These are phyloP conservation scores for Etheostoma spectabile DNA, from an alignment of 2,113 vertebrate genomes.

Conservation along the genomic window DNA sequence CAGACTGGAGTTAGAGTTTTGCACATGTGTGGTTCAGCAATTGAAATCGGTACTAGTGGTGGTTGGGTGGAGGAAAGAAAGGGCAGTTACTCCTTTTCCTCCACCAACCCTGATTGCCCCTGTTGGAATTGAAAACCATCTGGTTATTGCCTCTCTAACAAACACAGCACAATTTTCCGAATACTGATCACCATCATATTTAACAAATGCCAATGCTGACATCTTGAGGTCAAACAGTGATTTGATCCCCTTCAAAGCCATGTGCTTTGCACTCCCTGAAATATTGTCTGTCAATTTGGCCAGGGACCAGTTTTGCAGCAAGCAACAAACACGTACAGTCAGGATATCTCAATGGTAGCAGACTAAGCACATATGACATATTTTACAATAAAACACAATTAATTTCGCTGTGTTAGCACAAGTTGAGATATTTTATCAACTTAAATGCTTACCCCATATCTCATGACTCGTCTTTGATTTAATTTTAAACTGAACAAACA, in stretches of 20 bases:
- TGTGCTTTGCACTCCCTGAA: background rate
- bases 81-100: background rate
- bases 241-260: background rate
- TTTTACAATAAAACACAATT: background rate
- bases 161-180: background rate
- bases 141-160: background rate
- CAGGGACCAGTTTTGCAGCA: background rate
- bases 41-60: background rate
- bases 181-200: background rate
- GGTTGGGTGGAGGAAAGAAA: background rate
- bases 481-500: no score
- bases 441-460: background rate
- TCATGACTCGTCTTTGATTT: no score
- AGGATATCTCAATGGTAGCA: background rate
- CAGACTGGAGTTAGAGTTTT: no score
- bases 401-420: background rate
- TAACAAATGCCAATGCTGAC: slow-evolving; percentile 36
- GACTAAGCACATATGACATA: background rate
- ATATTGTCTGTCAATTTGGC: background rate
- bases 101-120: background rate
- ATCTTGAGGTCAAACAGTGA: slow-evolving; percentile 42
- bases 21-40: no score
- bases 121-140: background rate
- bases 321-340: background rate
- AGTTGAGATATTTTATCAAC: background rate